A percentile compares a stretch with the other conserved stretches of the same genome.
phyloP scores from a whole-genome alignment of 2,113 vertebrate species.

The Alouatta palliata region DNA sequence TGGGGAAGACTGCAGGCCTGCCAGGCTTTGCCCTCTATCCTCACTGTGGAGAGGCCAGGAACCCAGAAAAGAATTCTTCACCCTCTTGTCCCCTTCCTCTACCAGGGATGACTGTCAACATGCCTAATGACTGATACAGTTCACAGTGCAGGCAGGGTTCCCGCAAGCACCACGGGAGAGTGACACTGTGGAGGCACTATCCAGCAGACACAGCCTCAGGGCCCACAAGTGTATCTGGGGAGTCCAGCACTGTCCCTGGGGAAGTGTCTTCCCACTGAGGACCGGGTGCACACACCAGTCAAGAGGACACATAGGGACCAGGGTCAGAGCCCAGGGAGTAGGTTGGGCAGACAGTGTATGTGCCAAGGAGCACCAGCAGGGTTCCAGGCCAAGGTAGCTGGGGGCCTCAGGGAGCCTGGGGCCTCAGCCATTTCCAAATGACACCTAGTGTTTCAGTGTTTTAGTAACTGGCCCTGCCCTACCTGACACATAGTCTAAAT shows the following conservation, averaged over 20 bases:
- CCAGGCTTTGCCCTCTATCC: background rate
- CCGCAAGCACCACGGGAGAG: background rate
- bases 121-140: background rate
- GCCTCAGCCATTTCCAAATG: background rate
- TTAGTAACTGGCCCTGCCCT: background rate
- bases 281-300: background rate
- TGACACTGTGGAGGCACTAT: background rate
- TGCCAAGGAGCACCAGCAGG: background rate
- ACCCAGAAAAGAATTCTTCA: background rate
- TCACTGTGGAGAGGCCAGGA: background rate
- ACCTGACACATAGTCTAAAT: background rate
- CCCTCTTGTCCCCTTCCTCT: background rate
- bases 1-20: background rate
- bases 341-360: fast-evolving
- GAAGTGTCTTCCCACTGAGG: background rate
- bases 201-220: fast-evolving
- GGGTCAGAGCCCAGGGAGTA: background rate
- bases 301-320: background rate
- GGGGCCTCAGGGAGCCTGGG: background rate
- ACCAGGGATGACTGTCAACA: background rate
- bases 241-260: background rate
- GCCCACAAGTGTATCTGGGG: background rate
- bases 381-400: background rate
- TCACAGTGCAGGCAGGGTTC: background rate
- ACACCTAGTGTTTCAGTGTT: background rate